Base-by-base conservation (phyloP, 2,797 vertebrate species). In the Rhincodon typus region DNA sequence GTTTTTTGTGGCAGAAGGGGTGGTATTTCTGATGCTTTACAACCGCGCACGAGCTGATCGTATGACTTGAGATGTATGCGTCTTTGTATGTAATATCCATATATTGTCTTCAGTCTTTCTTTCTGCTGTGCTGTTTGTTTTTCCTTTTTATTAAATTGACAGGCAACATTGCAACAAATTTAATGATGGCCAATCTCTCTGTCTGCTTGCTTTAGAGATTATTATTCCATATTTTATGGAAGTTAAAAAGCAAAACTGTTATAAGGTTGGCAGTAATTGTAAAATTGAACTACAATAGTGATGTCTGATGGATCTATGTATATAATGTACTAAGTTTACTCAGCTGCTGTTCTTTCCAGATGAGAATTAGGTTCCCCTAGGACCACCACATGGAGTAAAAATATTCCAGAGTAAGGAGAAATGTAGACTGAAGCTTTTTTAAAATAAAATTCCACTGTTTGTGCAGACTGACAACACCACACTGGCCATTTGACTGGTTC, bases 361-460 rank as follows among this genome's bases (percentile, higher is more conserved):
- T 84, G 82, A 25, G 82, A 84, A 46, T 93, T 15, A 27, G 21
- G n/a, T 69, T 42, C 10, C n/a, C 13, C 38, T 91, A 34, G 15
- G 17, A 62, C 17, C 57, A 90, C 4, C 12, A 66, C 34, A 19
- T n/a, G 66, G 25, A 21, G 62, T 7, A 42, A 93, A 93, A 93
- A 38, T 34, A 94, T 53, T 6, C 94, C 30, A 77, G 46, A 72
- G 67, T 50, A n/a, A 77, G 4, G 27, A 53, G 5, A 95, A 74
- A 77, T 77, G 17, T n/a, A 53, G n/a, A 95, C 50, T 95, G 50
- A 77, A 95, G 69, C 70, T 53, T 72, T 95, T 74, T 77, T 62
- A 10, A 62, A 95, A 69, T 42, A 19, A 50, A 95, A 19, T 95
- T 53, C 69, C 42, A 94, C 53, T 74, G 42, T 77, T 21, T 3